These are phyloP conservation scores for Helogale parvula DNA, from an alignment of 2,113 vertebrate genomes.

Conservation along the genomic window DNA sequence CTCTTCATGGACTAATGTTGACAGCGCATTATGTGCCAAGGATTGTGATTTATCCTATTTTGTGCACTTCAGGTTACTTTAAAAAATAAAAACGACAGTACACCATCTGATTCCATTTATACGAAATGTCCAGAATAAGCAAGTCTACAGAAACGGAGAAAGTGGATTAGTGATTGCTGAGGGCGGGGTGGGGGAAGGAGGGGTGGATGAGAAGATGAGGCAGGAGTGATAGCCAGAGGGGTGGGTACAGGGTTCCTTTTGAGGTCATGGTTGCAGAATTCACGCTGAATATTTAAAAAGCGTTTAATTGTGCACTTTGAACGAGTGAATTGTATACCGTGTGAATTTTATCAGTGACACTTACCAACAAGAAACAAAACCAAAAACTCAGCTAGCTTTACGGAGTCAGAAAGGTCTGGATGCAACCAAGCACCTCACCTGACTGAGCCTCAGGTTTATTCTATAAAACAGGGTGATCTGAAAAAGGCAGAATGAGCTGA, in stretches of 20 bases:
- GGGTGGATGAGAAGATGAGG: background rate
- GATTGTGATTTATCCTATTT: background rate
- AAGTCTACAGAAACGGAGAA: background rate
- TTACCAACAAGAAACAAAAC: background rate
- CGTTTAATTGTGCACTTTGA: background rate
- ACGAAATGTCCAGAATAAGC: background rate
- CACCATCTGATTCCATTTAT: background rate
- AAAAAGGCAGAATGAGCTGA: background rate
- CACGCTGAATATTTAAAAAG: background rate
- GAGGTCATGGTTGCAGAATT: background rate
- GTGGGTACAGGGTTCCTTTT: background rate
- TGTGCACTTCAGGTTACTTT: background rate
- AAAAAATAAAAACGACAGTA: background rate
- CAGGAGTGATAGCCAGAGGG: background rate
- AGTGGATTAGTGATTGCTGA: background rate
- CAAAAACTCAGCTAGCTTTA: background rate
- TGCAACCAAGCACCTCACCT: background rate
- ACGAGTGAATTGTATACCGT: background rate
- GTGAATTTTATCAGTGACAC: background rate
- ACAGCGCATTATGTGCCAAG: background rate
- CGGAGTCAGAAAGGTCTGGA: background rate
- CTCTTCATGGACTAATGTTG: background rate
- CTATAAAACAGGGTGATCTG: background rate
- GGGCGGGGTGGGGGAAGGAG: background rate
- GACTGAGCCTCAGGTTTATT: background rate